Percentiles rank a stretch among this genome's conserved stretches.
Evolutionary conservation across 2,888 invertebrate species (phyloP).

Genomic region (Malacosoma neustria): DNA sequence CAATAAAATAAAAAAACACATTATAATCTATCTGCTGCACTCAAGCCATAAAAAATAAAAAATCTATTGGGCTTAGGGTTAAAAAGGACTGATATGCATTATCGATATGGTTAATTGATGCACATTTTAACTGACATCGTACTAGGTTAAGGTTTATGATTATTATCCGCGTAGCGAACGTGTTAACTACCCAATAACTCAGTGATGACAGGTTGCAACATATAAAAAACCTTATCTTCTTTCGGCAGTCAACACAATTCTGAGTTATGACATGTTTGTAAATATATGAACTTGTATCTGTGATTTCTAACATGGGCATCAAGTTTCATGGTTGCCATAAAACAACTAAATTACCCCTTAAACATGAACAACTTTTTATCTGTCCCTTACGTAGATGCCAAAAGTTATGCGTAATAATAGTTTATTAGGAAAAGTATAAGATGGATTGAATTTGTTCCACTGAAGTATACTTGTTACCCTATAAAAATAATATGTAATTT

Average conservation of each 20-base stretch:
- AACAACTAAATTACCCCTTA: slow-evolving; percentile 6
- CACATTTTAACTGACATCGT: no score
- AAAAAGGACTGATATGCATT: no score
- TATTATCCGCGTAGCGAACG: no score
- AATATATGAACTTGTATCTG: slow-evolving; percentile 5
- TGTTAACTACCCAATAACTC: no score
- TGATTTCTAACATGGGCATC: slow-evolving; percentile 8
- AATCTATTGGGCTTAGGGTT: no score
- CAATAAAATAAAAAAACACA: no score
- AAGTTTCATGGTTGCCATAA: slow-evolving; percentile 9
- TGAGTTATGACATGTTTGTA: slow-evolving; percentile 1
- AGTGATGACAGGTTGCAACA: not conserved
- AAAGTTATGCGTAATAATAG: not conserved
- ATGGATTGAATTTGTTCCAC: not conserved
- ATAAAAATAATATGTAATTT: no score
- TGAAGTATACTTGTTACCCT: no score
- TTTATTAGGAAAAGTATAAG: not conserved
- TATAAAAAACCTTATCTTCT: not conserved
- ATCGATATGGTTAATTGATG: no score
- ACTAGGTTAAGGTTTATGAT: no score
- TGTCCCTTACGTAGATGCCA: slow-evolving; percentile 7
- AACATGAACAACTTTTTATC: slow-evolving; percentile 9
- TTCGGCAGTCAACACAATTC: not conserved
- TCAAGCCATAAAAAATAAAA: no score
- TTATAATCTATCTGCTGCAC: no score